phyloP scores from a whole-genome alignment of 2,888 invertebrate genomes.

The Folsomia candida region DNA sequence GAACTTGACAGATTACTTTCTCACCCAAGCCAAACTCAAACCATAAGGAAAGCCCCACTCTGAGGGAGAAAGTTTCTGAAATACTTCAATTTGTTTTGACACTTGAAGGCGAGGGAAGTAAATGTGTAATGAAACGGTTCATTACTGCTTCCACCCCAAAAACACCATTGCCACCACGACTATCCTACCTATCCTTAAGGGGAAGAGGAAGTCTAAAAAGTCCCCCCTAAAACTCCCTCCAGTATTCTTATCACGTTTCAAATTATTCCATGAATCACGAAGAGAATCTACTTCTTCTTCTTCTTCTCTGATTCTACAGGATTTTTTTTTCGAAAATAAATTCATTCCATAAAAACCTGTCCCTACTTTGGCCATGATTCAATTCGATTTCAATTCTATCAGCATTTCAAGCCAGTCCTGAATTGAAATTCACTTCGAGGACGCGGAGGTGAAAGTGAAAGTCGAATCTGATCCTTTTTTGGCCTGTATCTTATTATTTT shows the following conservation, averaged over 20 bases:
- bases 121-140: neutral
- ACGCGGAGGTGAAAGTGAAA: no score
- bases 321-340: neutral
- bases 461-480: no score
- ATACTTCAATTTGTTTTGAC: neutral
- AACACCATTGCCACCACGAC: no score
- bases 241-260: conserved; percentile 48
- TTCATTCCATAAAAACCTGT: neutral
- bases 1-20: neutral
- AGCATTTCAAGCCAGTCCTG: no score
- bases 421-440: no score
- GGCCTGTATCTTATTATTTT: no score
- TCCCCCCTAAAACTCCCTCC: no score
- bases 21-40: neutral
- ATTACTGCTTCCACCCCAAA: no score
- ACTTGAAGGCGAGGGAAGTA: neutral
- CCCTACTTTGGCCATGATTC: neutral
- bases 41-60: no score
- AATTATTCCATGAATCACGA: conserved; percentile 49
- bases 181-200: no score
- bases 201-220: neutral
- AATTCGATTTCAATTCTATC: neutral
- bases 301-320: neutral
- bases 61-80: no score
- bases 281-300: no score